phyloP scores from a whole-genome alignment of 2,888 invertebrate species.

The Lepidonotus clava region DNA sequence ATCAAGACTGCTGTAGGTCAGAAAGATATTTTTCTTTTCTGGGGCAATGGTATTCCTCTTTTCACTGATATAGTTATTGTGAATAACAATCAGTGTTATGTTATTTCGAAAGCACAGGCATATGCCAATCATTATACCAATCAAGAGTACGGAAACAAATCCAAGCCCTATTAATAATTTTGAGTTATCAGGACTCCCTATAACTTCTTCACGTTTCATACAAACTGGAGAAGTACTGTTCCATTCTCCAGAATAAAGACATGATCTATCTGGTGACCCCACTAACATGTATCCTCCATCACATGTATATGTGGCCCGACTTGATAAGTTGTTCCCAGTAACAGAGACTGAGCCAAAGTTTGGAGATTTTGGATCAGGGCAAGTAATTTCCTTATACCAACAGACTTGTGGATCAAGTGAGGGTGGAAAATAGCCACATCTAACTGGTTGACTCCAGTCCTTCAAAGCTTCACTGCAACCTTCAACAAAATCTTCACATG shows the following conservation, averaged over 20 bases:
- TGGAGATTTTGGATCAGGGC: background rate
- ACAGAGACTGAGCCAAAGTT: background rate
- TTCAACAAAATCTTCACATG: background rate
- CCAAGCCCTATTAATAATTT: background rate
- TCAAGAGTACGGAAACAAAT: background rate
- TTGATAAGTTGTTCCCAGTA: background rate
- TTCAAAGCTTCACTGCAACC: background rate
- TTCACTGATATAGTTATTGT: background rate
- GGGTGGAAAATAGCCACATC: background rate
- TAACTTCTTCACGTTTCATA: background rate
- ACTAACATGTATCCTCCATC: background rate
- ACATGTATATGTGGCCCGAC: background rate
- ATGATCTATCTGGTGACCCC: background rate
- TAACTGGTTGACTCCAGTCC: background rate
- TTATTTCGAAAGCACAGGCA: background rate
- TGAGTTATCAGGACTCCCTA: too few relatives aligned
- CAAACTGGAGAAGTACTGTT: background rate
- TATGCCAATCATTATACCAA: background rate
- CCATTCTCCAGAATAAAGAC: constrained; percentile 5
- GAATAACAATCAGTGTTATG: background rate
- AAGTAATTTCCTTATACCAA: background rate
- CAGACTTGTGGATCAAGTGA: background rate
- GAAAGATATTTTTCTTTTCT: background rate
- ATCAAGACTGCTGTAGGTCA: background rate
- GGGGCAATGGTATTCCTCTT: background rate